These are phyloP conservation scores for Ladona fulva DNA, from an alignment of 1,140 invertebrate species.

Conservation along the genomic window DNA sequence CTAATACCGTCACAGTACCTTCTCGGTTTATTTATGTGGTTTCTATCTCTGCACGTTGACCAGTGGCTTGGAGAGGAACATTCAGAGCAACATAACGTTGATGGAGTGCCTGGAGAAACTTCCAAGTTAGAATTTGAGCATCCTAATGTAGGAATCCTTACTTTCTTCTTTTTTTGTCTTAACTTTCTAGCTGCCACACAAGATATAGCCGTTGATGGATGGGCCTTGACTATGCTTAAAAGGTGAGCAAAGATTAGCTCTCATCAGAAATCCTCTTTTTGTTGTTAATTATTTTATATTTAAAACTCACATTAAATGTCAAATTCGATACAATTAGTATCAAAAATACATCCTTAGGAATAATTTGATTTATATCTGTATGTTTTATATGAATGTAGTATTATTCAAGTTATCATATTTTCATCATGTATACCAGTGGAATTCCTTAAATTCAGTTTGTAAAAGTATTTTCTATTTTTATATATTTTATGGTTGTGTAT, in stretches of 20 bases:
- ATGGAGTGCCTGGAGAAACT: neutral
- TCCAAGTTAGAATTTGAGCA: slow-evolving; percentile 23
- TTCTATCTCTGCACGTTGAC: slow-evolving; percentile 65
- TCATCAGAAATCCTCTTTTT: too few relatives aligned
- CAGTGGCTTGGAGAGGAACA: slow-evolving; percentile 56
- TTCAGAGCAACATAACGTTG: slow-evolving; percentile 18
- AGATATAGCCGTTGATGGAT: slow-evolving; percentile 99
- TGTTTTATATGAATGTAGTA: too few relatives aligned
- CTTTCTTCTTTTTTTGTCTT: slow-evolving; percentile 78
- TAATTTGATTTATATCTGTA: too few relatives aligned
- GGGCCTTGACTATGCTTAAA: slow-evolving; percentile 97
- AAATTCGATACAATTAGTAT: too few relatives aligned
- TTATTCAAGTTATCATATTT: too few relatives aligned
- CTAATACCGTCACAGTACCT: slow-evolving; percentile 85
- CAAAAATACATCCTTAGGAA: too few relatives aligned
- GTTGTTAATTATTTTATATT: too few relatives aligned
- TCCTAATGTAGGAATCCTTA: slow-evolving; percentile 76
- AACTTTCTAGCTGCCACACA: slow-evolving; percentile 98
- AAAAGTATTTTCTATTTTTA: neutral
- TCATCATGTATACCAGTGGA: too few relatives aligned
- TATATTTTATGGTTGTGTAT: slow-evolving; percentile 23
- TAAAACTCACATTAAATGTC: too few relatives aligned
- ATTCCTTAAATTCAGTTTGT: too few relatives aligned
- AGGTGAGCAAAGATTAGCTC: slow-evolving; percentile 43
- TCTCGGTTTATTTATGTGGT: slow-evolving; percentile 73